Evolutionary conservation across 1,140 invertebrate species (phyloP).

Genomic region (Bicyclus anynana): DNA sequence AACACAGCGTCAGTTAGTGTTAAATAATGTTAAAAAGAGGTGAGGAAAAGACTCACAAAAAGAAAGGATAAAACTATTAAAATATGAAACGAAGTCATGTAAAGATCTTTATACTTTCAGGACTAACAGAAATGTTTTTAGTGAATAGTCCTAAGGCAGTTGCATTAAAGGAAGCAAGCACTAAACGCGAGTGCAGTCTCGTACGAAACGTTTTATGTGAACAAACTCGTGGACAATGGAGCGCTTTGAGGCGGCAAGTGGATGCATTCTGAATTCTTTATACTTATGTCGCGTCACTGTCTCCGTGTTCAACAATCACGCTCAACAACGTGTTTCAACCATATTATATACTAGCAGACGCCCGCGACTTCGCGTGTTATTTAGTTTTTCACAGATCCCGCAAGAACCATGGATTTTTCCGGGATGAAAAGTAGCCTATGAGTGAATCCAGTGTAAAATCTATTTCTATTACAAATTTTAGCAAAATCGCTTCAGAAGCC

Average conservation of each 20-base stretch:
- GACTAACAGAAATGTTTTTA: neutral
- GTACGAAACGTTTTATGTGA: constrained; percentile 26
- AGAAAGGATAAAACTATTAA: no score
- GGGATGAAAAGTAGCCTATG: no score
- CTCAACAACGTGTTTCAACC: neutral
- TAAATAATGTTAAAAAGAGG: no score
- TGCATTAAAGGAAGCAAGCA: constrained; percentile 18
- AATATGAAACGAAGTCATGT: neutral
- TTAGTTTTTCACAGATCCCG: no score
- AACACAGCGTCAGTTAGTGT: no score
- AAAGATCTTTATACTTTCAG: neutral
- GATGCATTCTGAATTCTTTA: constrained; percentile 32
- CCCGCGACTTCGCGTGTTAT: no score
- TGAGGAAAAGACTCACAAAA: neutral
- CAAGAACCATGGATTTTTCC: no score
- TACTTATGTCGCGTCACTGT: constrained; percentile 16
- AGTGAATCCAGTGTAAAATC: no score
- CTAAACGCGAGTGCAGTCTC: constrained; percentile 22
- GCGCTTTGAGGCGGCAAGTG: constrained; percentile 26
- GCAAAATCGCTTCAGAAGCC: no score
- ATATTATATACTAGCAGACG: no score
- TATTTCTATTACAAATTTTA: no score
- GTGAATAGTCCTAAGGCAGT: constrained; percentile 18
- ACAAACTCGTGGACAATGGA: constrained; percentile 26
- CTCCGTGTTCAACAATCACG: constrained; percentile 1